Percentiles rank a stretch among this genome's conserved stretches.
Evolutionary conservation across 2,888 invertebrate species (phyloP).

Genomic region (Lamproptera curius): DNA sequence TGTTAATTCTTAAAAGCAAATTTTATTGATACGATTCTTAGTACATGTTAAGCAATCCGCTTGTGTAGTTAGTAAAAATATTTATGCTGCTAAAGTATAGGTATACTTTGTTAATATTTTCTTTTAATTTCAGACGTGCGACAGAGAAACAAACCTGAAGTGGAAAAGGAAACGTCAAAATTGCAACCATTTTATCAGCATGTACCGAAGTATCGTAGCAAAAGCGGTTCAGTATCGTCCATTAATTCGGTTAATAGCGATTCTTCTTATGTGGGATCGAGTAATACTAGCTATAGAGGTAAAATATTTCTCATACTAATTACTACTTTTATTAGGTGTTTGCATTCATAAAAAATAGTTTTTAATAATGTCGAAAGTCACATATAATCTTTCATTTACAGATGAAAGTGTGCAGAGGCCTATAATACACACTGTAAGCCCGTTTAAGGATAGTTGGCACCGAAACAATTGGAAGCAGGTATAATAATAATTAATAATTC

Average conservation of each 20-base stretch:
- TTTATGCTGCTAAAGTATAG: no score
- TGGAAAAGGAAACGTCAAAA: conserved; percentile 20
- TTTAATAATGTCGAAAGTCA: no score
- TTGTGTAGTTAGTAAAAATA: no score
- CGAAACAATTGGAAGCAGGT: conserved; percentile 56
- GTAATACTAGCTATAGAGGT: conserved; percentile 2
- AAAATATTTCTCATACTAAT: no score
- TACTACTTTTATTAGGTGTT: no score
- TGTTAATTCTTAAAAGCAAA: no score
- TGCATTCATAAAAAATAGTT: no score
- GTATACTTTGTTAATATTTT: no score
- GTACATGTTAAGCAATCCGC: no score
- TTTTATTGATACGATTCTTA: no score
- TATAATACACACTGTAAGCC: conserved; percentile 40
- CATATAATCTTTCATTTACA: no score
- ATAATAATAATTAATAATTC: no score
- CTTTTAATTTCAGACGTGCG: conserved; percentile 48
- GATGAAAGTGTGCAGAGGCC: conserved; percentile 40
- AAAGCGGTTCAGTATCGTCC: conserved; percentile 55
- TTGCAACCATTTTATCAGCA: conserved; percentile 36
- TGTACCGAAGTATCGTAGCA: conserved; percentile 53
- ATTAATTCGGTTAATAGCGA: conserved; percentile 54
- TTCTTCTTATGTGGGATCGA: conserved; percentile 21
- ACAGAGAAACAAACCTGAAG: conserved; percentile 20
- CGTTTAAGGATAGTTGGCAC: conserved; percentile 45